Evolutionary conservation across 2,113 vertebrate species (phyloP), one percentile per base, ranked within the genome.

Genomic region (Ammospiza caudacuta): DNA sequence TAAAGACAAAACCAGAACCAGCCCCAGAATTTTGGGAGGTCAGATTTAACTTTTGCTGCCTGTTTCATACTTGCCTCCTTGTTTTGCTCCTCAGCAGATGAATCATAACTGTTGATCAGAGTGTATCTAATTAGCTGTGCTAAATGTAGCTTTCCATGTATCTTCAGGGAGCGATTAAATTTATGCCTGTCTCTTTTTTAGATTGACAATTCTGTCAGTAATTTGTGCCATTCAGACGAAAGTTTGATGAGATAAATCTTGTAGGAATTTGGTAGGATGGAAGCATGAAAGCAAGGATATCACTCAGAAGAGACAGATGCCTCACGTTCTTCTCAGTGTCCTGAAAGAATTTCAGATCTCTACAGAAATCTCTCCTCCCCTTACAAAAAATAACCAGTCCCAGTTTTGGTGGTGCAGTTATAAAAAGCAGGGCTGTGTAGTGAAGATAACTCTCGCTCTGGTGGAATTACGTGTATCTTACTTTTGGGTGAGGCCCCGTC

Each of bases 171-270:
- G 74, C 82, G 95, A 95, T 93, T 97, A 92, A 96, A 94, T 84
- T 83, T 95, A 80, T 94, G 88, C 94, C 70, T 96, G 89, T 94
- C 94, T 96, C 87, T 84, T 95, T 91, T 78, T 85, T 54, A 87
- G 92, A 96, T 49, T 94, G 94, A 93, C 96, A 96, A 89, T 89
- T 68, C 86, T 97, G 81, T 83, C 87, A 92, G 94, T 94, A 96
- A 93, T 96, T 94, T 95, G 88, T 96, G 94, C 89, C 10, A 9
- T 91, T 95, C 94, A 96, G 91, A 90, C 79, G 85, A 61, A 93
- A 90, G 54, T 96, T 96, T 96, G 95, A 95, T 63, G 95, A 93
- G 96, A 89, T 68, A 95, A 94, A 83, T 97, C 94, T 95, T 96
- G 94, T 91, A 95, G 92, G 92, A 97, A 96, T 95, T 96, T 93